phyloP scores from a whole-genome alignment of 2,888 invertebrate genomes.

The Ormyrus labotus region DNA sequence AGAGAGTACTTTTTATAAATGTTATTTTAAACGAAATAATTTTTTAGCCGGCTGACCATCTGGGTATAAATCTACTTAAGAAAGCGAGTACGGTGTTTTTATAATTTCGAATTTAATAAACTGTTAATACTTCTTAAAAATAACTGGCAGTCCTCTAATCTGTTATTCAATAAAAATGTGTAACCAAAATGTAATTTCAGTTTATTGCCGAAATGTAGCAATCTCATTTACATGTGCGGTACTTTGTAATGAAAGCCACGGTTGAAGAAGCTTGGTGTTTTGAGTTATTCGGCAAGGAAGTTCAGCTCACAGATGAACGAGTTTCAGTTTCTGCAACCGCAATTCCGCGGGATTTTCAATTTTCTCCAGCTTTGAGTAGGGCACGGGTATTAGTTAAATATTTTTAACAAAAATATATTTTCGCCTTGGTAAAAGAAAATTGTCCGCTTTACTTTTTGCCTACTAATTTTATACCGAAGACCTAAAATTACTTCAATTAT shows the following conservation, averaged over 20 bases:
- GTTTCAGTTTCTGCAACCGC: conserved; percentile 1
- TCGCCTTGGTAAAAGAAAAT: background rate
- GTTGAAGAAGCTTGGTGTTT: conserved; percentile 17
- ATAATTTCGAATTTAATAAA: too few species aligned
- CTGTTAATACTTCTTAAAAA: too few species aligned
- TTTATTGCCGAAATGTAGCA: background rate
- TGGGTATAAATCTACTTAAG: too few species aligned
- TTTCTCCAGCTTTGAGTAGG: background rate
- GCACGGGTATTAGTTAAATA: background rate
- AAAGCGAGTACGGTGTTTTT: too few species aligned
- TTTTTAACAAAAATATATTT: background rate
- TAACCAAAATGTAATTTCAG: background rate
- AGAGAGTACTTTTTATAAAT: too few species aligned
- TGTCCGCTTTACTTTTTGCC: background rate
- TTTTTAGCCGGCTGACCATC: too few species aligned
- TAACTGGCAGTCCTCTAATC: too few species aligned
- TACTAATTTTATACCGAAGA: background rate
- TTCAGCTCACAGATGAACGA: conserved; percentile 27
- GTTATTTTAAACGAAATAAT: too few species aligned
- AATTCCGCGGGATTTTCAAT: conserved; percentile 13
- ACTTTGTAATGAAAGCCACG: background rate
- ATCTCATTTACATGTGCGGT: background rate
- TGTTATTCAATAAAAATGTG: too few species aligned
- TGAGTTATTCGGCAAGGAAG: conserved; percentile 22
- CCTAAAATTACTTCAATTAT: too few species aligned